A percentile compares a stretch with the other conserved stretches of the same genome.
These are phyloP conservation scores for Brachyopa scutellaris DNA, from an alignment of 2,888 invertebrate species.

Conservation along the genomic window DNA sequence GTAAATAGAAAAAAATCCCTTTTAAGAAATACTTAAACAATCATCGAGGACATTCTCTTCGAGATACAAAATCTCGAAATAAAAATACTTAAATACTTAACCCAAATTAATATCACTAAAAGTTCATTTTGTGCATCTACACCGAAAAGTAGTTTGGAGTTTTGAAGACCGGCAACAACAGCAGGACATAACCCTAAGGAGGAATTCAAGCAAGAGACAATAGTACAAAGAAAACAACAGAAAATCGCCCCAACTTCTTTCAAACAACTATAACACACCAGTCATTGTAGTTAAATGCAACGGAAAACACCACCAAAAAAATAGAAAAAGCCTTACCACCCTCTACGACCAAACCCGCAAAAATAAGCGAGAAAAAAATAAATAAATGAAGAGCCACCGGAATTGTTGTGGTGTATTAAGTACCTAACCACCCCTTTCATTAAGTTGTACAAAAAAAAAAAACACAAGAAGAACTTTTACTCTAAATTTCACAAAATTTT, in stretches of 20 bases:
- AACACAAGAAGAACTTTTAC: slow-evolving; percentile 67
- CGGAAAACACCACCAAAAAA: slow-evolving; percentile 62
- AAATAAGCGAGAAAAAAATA: neutral
- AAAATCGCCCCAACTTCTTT: slow-evolving; percentile 5
- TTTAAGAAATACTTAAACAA: slow-evolving; percentile 34
- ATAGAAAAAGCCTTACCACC: slow-evolving; percentile 40
- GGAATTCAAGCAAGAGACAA: slow-evolving; percentile 23
- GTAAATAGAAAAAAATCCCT: slow-evolving; percentile 4
- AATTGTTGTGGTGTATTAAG: slow-evolving; percentile 70
- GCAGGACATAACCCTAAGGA: slow-evolving; percentile 16
- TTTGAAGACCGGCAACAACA: slow-evolving; percentile 16
- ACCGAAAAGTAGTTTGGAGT: slow-evolving; percentile 21
- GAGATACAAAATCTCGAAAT: slow-evolving; percentile 34
- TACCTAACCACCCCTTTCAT: slow-evolving; percentile 71
- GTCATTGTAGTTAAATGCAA: slow-evolving; percentile 69
- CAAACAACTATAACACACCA: slow-evolving; percentile 37
- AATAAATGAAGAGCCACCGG: neutral
- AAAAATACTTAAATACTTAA: slow-evolving; percentile 52
- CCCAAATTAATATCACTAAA: slow-evolving; percentile 68
- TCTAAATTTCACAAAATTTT: slow-evolving; percentile 60
- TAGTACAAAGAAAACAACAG: slow-evolving; percentile 12
- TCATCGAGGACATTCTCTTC: slow-evolving; percentile 25
- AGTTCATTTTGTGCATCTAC: slow-evolving; percentile 46
- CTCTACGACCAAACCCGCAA: neutral
- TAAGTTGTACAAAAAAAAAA: slow-evolving; percentile 70